phyloP scores from a whole-genome alignment of 2,888 invertebrate genomes.

The Machimus atricapillus region DNA sequence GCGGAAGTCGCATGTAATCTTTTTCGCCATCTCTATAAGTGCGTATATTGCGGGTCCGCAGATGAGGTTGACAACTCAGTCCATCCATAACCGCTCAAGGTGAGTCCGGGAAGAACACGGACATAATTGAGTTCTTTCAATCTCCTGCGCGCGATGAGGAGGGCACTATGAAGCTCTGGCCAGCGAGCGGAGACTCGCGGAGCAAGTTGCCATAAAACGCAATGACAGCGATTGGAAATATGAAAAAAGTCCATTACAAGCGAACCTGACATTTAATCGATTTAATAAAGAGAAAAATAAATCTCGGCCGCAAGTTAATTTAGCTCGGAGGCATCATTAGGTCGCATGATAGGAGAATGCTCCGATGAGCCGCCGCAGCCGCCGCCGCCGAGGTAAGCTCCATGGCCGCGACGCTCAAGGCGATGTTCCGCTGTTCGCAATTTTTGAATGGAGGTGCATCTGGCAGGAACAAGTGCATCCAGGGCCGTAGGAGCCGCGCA shows the following conservation, averaged over 20 bases:
- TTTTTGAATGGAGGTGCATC: slow-evolving; percentile 38
- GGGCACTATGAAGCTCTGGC: not conserved
- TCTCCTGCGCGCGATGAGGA: not conserved
- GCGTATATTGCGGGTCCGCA: not conserved
- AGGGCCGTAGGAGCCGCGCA: not conserved
- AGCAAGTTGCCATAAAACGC: slow-evolving; percentile 27
- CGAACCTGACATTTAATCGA: slow-evolving; percentile 47
- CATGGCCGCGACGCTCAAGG: slow-evolving; percentile 24
- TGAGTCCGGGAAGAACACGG: not conserved
- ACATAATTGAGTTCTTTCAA: slow-evolving; percentile 28
- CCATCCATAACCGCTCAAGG: slow-evolving; percentile 24
- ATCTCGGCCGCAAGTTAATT: slow-evolving; percentile 47
- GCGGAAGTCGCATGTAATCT: slow-evolving; percentile 23
- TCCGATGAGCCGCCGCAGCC: not conserved
- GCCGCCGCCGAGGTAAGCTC: slow-evolving; percentile 3
- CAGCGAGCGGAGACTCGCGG: not conserved
- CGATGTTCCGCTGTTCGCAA: slow-evolving; percentile 32
- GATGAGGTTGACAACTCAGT: slow-evolving; percentile 24
- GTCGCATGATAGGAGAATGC: slow-evolving; percentile 42
- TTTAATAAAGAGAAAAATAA: slow-evolving; percentile 44
- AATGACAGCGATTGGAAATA: slow-evolving; percentile 33
- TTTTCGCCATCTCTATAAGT: slow-evolving; percentile 23
- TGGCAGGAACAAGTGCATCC: slow-evolving; percentile 31
- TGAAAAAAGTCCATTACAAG: slow-evolving; percentile 30
- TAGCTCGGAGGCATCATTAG: slow-evolving; percentile 46